phyloP scores from a whole-genome alignment of 64 coral and sea anemone genomes.

The Stichodactyla helianthus region DNA sequence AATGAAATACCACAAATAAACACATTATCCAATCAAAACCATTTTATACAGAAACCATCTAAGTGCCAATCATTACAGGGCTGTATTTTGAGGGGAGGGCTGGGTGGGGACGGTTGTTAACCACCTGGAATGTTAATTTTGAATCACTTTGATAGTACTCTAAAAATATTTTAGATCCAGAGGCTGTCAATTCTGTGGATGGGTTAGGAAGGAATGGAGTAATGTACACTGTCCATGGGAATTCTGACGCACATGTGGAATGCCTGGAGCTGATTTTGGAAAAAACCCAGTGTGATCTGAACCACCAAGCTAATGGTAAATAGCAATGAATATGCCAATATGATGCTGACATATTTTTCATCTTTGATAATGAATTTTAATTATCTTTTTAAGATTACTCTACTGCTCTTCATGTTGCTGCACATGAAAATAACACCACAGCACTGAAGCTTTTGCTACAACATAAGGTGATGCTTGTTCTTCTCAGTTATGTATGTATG shows the following conservation, averaged over 20 bases:
- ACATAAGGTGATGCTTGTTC: conserved; percentile 42
- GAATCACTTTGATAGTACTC: background rate
- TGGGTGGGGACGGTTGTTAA: no score
- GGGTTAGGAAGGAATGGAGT: conserved; percentile 72
- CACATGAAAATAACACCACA: conserved; percentile 51
- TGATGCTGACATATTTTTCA: background rate
- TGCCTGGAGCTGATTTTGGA: conserved; percentile 64
- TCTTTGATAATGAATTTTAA: background rate
- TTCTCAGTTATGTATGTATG: background rate
- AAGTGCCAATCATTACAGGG: no score
- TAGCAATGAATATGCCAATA: background rate
- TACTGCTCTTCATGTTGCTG: conserved; percentile 79
- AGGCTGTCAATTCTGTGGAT: conserved; percentile 51
- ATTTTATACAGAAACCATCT: background rate
- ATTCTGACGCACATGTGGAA: conserved; percentile 48
- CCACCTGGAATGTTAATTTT: background rate
- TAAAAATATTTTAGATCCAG: background rate
- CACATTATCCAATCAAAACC: background rate
- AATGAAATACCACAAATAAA: no score
- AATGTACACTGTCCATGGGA: conserved; percentile 88
- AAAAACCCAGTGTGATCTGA: conserved; percentile 39
- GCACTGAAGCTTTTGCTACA: conserved; percentile 61
- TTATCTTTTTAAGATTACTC: conserved; percentile 56
- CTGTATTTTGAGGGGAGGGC: background rate
- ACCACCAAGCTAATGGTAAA: conserved; percentile 87